A percentile compares a stretch with the other conserved stretches of the same genome.
Conservation (phyloP, 2,113 vertebrate genomes). For the Puffinus mauretanicus region DNA sequence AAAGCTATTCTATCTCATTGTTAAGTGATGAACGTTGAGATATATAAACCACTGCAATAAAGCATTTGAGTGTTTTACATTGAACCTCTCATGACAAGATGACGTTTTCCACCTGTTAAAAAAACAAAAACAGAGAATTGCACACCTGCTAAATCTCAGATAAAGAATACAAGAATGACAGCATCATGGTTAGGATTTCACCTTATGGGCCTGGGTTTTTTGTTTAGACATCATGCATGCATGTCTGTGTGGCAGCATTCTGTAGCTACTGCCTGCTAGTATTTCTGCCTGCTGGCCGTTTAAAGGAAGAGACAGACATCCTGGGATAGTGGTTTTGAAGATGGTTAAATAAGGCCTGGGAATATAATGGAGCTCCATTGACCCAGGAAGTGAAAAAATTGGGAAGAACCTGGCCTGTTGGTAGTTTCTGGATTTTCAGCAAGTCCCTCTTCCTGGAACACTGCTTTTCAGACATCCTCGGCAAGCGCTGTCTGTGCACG, state of each 20-base stretch:
- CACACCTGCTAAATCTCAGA: conserved; percentile 20
- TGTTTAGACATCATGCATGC: rapidly evolving
- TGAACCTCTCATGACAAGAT: background rate
- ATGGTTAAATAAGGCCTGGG: background rate
- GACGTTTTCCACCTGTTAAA: conserved; percentile 30
- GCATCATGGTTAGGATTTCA: background rate
- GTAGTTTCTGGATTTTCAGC: background rate
- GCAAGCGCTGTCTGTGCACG: rapidly evolving
- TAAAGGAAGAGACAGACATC: background rate
- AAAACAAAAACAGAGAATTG: background rate
- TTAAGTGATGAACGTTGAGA: background rate
- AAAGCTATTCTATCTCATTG: background rate
- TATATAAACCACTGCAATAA: background rate
- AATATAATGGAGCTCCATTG: background rate
- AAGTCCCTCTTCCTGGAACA: background rate
- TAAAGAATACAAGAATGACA: background rate
- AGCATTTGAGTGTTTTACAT: background rate
- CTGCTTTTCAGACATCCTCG: background rate
- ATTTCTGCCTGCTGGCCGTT: background rate
- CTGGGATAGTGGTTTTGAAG: background rate
- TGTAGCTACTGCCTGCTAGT: background rate
- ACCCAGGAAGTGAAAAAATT: background rate
- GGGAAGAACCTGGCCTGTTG: background rate
- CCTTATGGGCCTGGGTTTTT: background rate
- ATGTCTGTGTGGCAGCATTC: background rate